Percentiles rank a stretch among this genome's conserved stretches.
Conservation (phyloP, 2,888 invertebrate species). For the Exocentrus adspersus region DNA sequence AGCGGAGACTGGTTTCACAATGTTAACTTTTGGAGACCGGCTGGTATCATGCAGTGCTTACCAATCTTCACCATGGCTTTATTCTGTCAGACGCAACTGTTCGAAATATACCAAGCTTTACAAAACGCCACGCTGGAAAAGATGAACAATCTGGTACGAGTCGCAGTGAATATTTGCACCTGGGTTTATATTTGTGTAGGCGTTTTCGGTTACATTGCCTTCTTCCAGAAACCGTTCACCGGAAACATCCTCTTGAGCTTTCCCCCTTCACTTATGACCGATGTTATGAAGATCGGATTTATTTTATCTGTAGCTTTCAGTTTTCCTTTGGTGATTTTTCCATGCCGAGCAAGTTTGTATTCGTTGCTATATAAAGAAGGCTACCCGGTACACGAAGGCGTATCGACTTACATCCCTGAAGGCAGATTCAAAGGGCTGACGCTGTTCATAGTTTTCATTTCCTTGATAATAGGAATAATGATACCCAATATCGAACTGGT, state of each 20-base stretch:
- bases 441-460: slow-evolving; percentile 76
- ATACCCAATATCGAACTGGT: slow-evolving; percentile 96
- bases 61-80: slow-evolving; percentile 97
- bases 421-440: slow-evolving; percentile 86
- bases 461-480: slow-evolving; percentile 83
- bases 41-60: slow-evolving; percentile 88
- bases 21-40: slow-evolving; percentile 83
- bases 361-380: slow-evolving; percentile 87
- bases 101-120: slow-evolving; percentile 92
- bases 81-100: slow-evolving; percentile 95
- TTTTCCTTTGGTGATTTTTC: slow-evolving; percentile 96
- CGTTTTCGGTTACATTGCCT: slow-evolving; percentile 88
- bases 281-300: slow-evolving; percentile 94
- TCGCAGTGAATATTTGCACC: slow-evolving; percentile 92
- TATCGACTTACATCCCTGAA: slow-evolving; percentile 81
- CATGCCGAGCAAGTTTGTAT: slow-evolving; percentile 92
- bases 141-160: slow-evolving; percentile 87
- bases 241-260: slow-evolving; percentile 94
- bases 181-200: slow-evolving; percentile 91
- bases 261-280: slow-evolving; percentile 81
- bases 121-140: slow-evolving; percentile 88
- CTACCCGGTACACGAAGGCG: slow-evolving; percentile 72
- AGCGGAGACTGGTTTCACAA: slow-evolving; percentile 78
- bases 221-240: slow-evolving; percentile 77
- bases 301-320: slow-evolving; percentile 94